Conservation (phyloP, 2,888 invertebrate species). For the Leucoma salicis region DNA sequence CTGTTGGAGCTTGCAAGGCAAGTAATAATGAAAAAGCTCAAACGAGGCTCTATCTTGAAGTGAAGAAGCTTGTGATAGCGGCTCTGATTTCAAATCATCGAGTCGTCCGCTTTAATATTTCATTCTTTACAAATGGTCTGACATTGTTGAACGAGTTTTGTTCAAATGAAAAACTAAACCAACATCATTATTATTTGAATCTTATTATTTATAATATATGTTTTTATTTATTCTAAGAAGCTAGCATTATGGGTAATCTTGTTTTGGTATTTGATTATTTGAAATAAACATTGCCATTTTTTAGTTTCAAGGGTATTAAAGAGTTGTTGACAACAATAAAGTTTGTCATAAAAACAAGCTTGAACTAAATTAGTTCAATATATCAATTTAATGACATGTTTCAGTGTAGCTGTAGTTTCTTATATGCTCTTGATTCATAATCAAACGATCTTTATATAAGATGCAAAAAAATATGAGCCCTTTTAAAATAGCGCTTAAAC, state of each 20-base stretch:
- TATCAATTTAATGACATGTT: too few relatives aligned
- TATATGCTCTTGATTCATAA: too few relatives aligned
- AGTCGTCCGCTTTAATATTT: conserved; percentile 61
- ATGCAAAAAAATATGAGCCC: too few relatives aligned
- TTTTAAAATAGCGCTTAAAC: too few relatives aligned
- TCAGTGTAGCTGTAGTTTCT: too few relatives aligned
- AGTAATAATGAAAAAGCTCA: conserved; percentile 12
- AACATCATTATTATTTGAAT: conserved; percentile 49
- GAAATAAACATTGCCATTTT: conserved; percentile 6
- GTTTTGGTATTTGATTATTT: too few relatives aligned
- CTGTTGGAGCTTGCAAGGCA: conserved; percentile 2
- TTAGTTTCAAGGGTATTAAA: conserved; percentile 12
- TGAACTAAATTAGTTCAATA: too few relatives aligned
- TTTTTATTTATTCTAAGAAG: too few relatives aligned
- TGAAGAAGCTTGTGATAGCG: conserved; percentile 46
- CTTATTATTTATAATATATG: conserved; percentile 36
- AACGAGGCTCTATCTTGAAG: conserved; percentile 46
- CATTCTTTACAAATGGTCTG: conserved; percentile 65
- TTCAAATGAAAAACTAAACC: conserved; percentile 52
- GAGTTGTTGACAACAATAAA: conserved; percentile 5
- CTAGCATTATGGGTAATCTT: too few relatives aligned
- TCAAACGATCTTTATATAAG: too few relatives aligned
- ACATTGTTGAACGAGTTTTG: conserved; percentile 53
- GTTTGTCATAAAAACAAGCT: too few relatives aligned
- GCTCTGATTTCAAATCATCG: conserved; percentile 62